These are phyloP conservation scores for Cinclus cinclus DNA, from an alignment of 2,113 vertebrate genomes.

Conservation along the genomic window DNA sequence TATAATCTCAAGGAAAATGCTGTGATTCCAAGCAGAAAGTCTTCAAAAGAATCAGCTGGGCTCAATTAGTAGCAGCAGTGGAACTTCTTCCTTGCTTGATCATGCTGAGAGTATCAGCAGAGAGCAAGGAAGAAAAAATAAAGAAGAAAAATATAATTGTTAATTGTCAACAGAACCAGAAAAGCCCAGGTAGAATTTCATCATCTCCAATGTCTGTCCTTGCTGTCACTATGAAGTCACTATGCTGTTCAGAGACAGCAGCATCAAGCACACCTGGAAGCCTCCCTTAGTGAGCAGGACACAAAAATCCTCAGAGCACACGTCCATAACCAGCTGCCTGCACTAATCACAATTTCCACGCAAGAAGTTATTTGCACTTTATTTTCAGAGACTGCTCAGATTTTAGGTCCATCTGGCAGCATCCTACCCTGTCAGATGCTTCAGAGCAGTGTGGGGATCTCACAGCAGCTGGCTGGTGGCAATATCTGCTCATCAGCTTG, in stretches of 20 bases:
- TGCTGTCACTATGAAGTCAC: neutral
- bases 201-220: neutral
- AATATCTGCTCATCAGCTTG: fast-evolving
- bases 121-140: neutral
- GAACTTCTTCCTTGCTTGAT: neutral
- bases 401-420: neutral
- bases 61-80: neutral
- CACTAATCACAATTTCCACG: neutral
- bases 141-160: neutral
- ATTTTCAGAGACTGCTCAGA: neutral
- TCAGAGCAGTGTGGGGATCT: neutral
- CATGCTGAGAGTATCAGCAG: neutral
- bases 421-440: neutral
- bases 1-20: neutral
- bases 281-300: neutral
- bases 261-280: neutral
- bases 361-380: neutral
- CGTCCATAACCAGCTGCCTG: fast-evolving
- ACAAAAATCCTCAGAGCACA: neutral
- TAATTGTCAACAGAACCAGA: neutral
- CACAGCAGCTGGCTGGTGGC: neutral
- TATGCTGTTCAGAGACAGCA: neutral
- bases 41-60: neutral
- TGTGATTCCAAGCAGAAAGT: neutral
- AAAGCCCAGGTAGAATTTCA: neutral